Conservation (phyloP, 2,797 vertebrate genomes). For the Iguana delicatissima region DNA sequence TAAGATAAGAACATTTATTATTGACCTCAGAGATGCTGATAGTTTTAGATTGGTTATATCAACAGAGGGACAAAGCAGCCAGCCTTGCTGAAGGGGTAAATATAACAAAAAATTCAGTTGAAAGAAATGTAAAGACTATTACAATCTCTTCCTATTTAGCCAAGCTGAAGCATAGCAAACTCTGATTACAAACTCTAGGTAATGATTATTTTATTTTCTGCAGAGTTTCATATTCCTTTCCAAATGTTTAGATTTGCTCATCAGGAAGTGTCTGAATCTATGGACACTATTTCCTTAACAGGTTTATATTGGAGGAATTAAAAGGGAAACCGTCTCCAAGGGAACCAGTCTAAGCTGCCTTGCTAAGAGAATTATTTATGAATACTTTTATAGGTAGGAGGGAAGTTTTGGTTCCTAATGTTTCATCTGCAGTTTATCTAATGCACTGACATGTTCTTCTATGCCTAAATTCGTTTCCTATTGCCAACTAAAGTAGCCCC, state of each 20-base stretch:
- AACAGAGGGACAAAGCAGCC: background rate
- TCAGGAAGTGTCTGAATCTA: background rate
- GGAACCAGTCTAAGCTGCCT: background rate
- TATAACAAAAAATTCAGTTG: conserved; percentile 4
- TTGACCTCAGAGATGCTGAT: conserved; percentile 4
- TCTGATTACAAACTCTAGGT: background rate
- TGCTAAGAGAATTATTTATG: background rate
- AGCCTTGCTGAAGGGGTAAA: background rate
- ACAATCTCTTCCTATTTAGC: background rate
- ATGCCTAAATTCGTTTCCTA: no score
- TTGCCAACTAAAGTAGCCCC: no score
- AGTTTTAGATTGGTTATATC: background rate
- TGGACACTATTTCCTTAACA: background rate
- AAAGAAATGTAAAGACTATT: conserved; percentile 4
- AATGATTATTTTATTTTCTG: conserved; percentile 17
- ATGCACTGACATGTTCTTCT: background rate
- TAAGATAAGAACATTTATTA: background rate
- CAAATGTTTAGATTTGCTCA: conserved; percentile 30
- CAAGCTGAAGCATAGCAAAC: conserved; percentile 9
- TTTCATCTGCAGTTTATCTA: background rate
- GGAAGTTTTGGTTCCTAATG: background rate
- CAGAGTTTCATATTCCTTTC: background rate
- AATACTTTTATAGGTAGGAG: background rate
- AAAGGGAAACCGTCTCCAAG: background rate
- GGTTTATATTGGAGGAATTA: background rate